Base-by-base conservation (phyloP, 2,113 vertebrate genomes). In the Camelus dromedarius region DNA sequence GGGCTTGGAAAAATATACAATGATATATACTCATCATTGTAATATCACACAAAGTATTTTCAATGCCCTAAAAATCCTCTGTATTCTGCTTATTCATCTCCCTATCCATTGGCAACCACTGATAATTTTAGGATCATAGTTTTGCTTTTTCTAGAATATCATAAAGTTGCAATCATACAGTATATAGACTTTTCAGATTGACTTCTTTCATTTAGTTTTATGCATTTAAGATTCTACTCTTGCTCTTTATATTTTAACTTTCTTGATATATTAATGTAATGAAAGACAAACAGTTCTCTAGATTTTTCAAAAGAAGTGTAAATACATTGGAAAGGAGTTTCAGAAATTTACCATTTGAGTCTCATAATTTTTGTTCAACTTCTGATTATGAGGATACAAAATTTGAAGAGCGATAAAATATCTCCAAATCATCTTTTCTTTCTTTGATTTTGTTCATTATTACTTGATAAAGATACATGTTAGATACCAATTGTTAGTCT, bases 241-340 rank as follows among this genome's bases (percentile, higher is more conserved):
- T 64, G 16, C 52, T 48, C 79, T 76, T 69, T 86, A 69, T 67
- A 48, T 67, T 67, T 58, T 58, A 77, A 62, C 54, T 20, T 46
- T 48, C 19, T 93, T 58, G 32, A 48, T 22, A 69, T 93, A 56
- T 64, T 93, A 86, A 38, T 86, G 15, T 76, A 77, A 77, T 93
- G 5, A 48, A 86, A 76, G 22, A 66, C 67, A 64, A 42, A 28
- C 6, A 46, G 19, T 76, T 46, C 26, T 76, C 22, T 66, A 28
- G 35, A 46, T 67, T 85, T 56, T 62, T 91, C 28, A 91, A 81
- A 81, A 90, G 66, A n/a, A 48, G 2, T 32, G 35, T n/a, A 35
- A 70, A 14, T 22, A 70, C 30, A 46, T 81, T 81, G 38, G 64
- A n/a, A 70, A 8, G 50, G 77, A 81, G 52, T 46, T 46, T 67